Evolutionary conservation across 2,113 vertebrate species (phyloP), one percentile per base, ranked within the genome.

Genomic region (Varanus komodoensis): DNA sequence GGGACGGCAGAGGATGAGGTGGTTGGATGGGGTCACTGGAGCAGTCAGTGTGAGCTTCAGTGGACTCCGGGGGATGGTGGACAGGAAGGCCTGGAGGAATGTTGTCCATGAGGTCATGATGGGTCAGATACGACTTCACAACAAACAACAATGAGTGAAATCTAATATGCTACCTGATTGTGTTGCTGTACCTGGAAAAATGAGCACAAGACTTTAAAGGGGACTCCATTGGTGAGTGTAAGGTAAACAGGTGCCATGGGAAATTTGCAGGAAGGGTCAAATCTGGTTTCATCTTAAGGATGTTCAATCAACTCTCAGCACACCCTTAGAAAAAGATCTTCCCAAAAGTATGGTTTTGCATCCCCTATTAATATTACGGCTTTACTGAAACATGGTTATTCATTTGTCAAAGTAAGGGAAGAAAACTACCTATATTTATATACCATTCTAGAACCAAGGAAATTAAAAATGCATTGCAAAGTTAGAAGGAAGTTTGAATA

Each of bases 381-480:
- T 54, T 73, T 82, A 38, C n/a, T 73, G 87, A 73, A 82, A 50
- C 67, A 32, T 2, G 8, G 29, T 82, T 82, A 73, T 44, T 52
- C 79, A 14, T 88, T 69, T 88, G 77, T 69, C 61, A 15, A 8
- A 88, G 17, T n/a, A 50, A 80, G 77, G 61, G 52, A 48, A 29
- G 64, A 34, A 80, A 80, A 61, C 77, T 69, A 80, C 80, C 68
- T 54, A 80, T 88, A n/a, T 69, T 88, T 69, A 80, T 29, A 32
- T 67, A 52, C 75, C 29, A 27, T 87, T 80, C 75, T 77, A 38
- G 29, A 17, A 29, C 52, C 80, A 61, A 88, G 77, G 87, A 80
- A 88, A 88, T 88, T 88, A 81, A 88, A 88, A 88, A 88, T 88
- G 87, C 29, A 88, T 81, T 80, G 87, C 64, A 68, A 88, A 88